Evolutionary conservation across 1,140 invertebrate genomes (phyloP).

Genomic region (Brachionus asplanchnoidis): DNA sequence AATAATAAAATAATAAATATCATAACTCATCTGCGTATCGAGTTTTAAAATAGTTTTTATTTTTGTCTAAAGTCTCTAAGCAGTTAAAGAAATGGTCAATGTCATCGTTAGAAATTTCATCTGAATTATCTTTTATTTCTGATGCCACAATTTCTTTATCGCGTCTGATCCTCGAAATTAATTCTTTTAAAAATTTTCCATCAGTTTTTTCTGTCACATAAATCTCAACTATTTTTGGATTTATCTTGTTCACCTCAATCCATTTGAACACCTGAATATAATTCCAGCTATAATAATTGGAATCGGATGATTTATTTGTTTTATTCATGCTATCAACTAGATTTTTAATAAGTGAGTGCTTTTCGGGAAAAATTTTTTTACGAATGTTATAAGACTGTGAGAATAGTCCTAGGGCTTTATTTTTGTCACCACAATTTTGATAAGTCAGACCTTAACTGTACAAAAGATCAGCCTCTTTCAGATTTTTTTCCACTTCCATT

Average conservation of each 20-base stretch:
- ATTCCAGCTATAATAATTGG: neutral
- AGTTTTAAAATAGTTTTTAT: too few relatives aligned
- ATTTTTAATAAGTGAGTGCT: neutral
- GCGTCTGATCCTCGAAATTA: neutral
- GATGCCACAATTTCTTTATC: neutral
- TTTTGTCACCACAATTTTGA: neutral
- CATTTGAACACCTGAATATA: neutral
- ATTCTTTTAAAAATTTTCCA: neutral
- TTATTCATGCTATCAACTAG: neutral
- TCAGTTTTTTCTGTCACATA: neutral
- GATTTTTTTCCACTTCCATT: neutral
- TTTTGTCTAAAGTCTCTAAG: neutral
- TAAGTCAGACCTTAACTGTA: neutral
- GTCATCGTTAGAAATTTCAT: neutral
- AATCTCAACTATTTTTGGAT: neutral
- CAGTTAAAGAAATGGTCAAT: neutral
- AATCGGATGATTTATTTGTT: neutral
- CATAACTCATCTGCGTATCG: too few relatives aligned
- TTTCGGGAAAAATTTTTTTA: neutral
- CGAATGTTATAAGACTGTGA: neutral
- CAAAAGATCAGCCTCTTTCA: neutral
- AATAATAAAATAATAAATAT: too few relatives aligned
- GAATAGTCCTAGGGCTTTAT: neutral
- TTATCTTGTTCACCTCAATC: neutral
- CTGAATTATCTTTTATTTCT: neutral